Conservation (phyloP, 1,140 invertebrate species). For the Drosophila subobscura region DNA sequence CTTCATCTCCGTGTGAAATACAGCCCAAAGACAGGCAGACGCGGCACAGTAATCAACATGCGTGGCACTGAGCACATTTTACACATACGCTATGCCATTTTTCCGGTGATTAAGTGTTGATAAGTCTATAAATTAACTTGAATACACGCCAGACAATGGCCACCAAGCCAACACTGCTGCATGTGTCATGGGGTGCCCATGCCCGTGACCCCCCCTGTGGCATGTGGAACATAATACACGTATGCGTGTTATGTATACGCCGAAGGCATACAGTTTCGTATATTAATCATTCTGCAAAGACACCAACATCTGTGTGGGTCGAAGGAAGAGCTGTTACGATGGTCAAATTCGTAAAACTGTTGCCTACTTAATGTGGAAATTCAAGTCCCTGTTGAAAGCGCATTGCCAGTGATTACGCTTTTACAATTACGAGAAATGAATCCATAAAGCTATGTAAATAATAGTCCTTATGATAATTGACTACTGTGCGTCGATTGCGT, state of each 20-base stretch:
- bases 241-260: conserved; percentile 6
- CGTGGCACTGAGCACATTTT: conserved; percentile 65
- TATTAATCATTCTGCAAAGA: conserved; percentile 69
- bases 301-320: conserved; percentile 39
- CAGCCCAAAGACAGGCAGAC: conserved; percentile 28
- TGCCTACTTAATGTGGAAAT: conserved; percentile 54
- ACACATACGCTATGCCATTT: conserved; percentile 68
- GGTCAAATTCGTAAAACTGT: conserved; percentile 45
- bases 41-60: conserved; percentile 68
- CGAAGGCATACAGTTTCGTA: conserved; percentile 16
- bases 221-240: conserved; percentile 15
- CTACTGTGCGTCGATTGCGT: conserved; percentile 11
- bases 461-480: conserved; percentile 13
- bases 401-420: conserved; percentile 26
- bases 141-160: conserved; percentile 58
- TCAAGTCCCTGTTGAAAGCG: conserved; percentile 7
- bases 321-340: background rate
- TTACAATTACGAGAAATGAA: conserved; percentile 18
- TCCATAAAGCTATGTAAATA: background rate
- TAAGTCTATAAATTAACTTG: conserved; percentile 81
- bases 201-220: conserved; percentile 15
- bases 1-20: conserved; percentile 55
- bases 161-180: conserved; percentile 8
- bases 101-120: conserved; percentile 82
- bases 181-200: background rate